Percentiles rank a stretch among this genome's conserved stretches.
Conservation (phyloP, 2,888 invertebrate genomes). For the Autographa pulchrina region DNA sequence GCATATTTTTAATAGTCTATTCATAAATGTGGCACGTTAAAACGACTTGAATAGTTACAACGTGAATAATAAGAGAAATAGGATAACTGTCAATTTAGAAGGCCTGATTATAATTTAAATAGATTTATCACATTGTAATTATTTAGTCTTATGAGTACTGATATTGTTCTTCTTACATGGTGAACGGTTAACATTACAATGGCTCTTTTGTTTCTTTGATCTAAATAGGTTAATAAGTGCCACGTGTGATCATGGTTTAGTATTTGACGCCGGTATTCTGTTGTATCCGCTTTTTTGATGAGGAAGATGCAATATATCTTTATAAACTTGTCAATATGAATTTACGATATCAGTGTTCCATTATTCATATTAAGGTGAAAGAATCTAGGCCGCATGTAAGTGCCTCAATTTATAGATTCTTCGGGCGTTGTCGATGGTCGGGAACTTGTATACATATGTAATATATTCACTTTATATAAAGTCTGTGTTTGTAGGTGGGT, state of each 20-base stretch:
- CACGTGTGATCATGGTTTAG: constrained; percentile 9
- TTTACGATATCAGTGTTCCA: constrained; percentile 48
- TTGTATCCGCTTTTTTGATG: constrained; percentile 13
- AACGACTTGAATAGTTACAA: constrained; percentile 50
- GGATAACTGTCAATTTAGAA: constrained; percentile 34
- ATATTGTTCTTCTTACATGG: constrained; percentile 45
- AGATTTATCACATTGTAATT: constrained; percentile 43
- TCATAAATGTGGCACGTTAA: constrained; percentile 30
- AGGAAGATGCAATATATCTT: constrained; percentile 9
- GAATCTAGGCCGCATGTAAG: constrained; percentile 17
- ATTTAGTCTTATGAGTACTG: constrained; percentile 47
- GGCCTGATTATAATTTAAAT: constrained; percentile 32
- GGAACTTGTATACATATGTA: constrained; percentile 14
- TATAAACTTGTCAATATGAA: constrained; percentile 25
- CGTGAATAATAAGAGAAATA: constrained; percentile 32
- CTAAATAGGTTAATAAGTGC: constrained; percentile 15
- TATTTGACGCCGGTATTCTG: constrained; percentile 3
- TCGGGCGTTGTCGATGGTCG: constrained; percentile 22
- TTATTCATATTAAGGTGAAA: constrained; percentile 13
- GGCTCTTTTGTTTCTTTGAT: constrained; percentile 20
- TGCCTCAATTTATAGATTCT: constrained; percentile 8
- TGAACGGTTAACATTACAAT: constrained; percentile 19
- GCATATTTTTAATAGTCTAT: constrained; percentile 38
- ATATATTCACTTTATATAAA: constrained; percentile 21
- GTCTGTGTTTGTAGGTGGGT: constrained; percentile 34